Conservation (phyloP, 2,888 invertebrate genomes). For the Drosophila infuscata region DNA sequence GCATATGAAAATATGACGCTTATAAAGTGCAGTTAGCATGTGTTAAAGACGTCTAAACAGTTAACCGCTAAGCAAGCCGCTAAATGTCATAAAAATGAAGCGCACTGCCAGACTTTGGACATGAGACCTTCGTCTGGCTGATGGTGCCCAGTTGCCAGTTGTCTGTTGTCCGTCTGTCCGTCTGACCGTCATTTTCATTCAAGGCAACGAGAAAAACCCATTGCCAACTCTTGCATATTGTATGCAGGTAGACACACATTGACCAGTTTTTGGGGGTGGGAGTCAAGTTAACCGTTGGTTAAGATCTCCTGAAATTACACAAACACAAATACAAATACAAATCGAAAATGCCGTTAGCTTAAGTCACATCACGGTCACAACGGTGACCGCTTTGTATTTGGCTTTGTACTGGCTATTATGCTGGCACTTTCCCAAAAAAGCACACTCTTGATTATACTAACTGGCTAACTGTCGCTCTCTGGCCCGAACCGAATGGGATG, state of each 20-base stretch:
- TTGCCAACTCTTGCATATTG: slow-evolving; percentile 5
- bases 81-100: slow-evolving; percentile 68
- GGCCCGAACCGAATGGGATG: slow-evolving; percentile 15
- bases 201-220: slow-evolving; percentile 3
- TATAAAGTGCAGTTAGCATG: slow-evolving; percentile 73
- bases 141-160: not conserved
- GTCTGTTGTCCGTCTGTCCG: slow-evolving; percentile 3
- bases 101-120: slow-evolving; percentile 19
- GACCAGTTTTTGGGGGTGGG: slow-evolving; percentile 32
- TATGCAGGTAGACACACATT: slow-evolving; percentile 9
- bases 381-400: slow-evolving; percentile 23
- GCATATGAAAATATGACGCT: slow-evolving; percentile 53
- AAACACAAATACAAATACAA: not conserved
- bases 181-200: slow-evolving; percentile 20
- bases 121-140: slow-evolving; percentile 13
- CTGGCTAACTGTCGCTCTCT: slow-evolving; percentile 21
- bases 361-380: slow-evolving; percentile 7
- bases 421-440: slow-evolving; percentile 41
- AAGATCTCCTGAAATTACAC: slow-evolving; percentile 38
- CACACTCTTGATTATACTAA: slow-evolving; percentile 32
- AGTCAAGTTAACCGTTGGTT: slow-evolving; percentile 39
- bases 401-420: slow-evolving; percentile 19
- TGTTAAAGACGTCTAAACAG: slow-evolving; percentile 65
- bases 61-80: slow-evolving; percentile 65
- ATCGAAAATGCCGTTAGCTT: slow-evolving; percentile 38